These are phyloP conservation scores for Megalopta genalis DNA, from an alignment of 1,140 invertebrate genomes.

Conservation along the genomic window DNA sequence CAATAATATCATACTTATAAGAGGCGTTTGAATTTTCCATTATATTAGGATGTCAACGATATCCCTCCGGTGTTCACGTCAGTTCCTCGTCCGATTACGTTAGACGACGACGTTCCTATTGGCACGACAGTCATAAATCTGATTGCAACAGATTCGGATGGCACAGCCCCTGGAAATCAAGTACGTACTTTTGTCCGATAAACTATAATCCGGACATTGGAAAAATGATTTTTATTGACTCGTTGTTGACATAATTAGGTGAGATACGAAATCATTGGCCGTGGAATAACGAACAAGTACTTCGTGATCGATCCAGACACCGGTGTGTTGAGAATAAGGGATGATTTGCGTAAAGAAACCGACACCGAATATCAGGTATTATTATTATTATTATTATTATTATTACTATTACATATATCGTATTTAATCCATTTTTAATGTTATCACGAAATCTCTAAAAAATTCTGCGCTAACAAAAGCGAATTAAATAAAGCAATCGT, in stretches of 20 bases:
- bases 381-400: not conserved
- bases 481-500: no score
- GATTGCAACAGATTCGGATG: constrained; percentile 89
- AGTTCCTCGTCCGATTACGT: constrained; percentile 88
- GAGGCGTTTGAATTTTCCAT: not conserved
- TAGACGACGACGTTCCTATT: constrained; percentile 90
- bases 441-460: no score
- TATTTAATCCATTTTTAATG: no score
- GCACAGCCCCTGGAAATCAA: constrained; percentile 89
- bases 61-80: constrained; percentile 92
- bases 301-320: constrained; percentile 93
- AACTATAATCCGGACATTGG: not conserved
- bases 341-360: constrained; percentile 91
- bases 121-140: constrained; percentile 89
- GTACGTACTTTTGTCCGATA: constrained; percentile 75
- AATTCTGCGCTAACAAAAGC: no score
- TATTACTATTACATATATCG: no score
- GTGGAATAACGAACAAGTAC: constrained; percentile 89
- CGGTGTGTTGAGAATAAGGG: constrained; percentile 87
- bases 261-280: constrained; percentile 89
- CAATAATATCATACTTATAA: no score
- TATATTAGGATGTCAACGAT: constrained; percentile 87
- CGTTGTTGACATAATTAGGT: constrained; percentile 73
- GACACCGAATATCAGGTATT: constrained; percentile 90
- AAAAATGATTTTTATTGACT: not conserved